A percentile compares a stretch with the other conserved stretches of the same genome.
phyloP scores from a whole-genome alignment of 2,797 vertebrate genomes.

The Botia almorhae region DNA sequence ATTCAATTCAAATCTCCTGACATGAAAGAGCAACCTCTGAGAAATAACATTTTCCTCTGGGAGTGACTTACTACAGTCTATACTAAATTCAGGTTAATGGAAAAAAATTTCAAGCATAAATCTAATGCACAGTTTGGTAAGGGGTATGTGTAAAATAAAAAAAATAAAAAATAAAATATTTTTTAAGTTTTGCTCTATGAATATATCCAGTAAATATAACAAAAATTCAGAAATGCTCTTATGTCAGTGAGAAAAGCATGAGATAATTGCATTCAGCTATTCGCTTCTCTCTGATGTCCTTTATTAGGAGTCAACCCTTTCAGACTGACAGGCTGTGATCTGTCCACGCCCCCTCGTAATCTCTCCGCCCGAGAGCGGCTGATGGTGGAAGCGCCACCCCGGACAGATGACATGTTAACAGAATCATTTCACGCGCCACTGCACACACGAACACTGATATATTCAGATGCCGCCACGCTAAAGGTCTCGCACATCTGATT shows the following conservation, averaged over 20 bases:
- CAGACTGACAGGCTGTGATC: conserved; percentile 41
- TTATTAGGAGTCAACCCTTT: conserved; percentile 43
- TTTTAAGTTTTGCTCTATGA: neutral
- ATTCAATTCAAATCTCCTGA: too few relatives aligned
- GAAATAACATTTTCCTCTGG: too few relatives aligned
- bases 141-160: neutral
- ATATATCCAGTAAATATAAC: conserved; percentile 1
- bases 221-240: conserved; percentile 15
- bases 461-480: conserved; percentile 75
- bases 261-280: conserved; percentile 36
- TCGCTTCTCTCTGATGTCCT: conserved; percentile 46
- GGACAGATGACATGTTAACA: conserved; percentile 95
- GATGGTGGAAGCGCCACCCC: conserved; percentile 64
- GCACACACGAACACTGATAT: conserved; percentile 82
- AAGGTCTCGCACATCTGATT: conserved; percentile 81
- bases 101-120: too few relatives aligned
- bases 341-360: conserved; percentile 48
- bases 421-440: conserved; percentile 94
- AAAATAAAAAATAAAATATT: neutral
- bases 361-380: conserved; percentile 45
- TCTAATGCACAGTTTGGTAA: neutral
- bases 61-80: too few relatives aligned
- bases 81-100: neutral
- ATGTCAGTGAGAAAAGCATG: conserved; percentile 19
- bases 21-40: too few relatives aligned